Percentiles rank a stretch among this genome's conserved stretches.
These are phyloP conservation scores for Malurus leucopterus DNA, from an alignment of 2,797 vertebrate genomes.

Conservation along the genomic window DNA sequence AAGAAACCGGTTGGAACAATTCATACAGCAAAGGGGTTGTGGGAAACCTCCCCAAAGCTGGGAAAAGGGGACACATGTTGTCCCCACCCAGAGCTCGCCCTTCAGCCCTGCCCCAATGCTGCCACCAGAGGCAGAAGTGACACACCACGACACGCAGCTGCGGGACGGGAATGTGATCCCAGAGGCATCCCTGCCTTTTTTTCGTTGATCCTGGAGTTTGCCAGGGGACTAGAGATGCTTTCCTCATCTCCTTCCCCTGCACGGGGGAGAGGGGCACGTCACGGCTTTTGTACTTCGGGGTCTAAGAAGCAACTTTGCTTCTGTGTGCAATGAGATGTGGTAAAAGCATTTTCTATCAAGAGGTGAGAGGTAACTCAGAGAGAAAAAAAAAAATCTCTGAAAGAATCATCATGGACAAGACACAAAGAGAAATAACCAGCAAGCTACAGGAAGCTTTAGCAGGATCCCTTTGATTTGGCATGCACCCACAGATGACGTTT, in stretches of 20 bases:
- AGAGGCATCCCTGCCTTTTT: not conserved
- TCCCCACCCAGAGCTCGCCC: not conserved
- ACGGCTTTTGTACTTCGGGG: not conserved
- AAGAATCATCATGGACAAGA: not conserved
- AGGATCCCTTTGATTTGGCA: not conserved
- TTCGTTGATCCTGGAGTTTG: rapidly evolving
- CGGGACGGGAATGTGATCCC: not conserved
- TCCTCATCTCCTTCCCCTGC: not conserved
- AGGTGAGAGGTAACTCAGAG: not conserved
- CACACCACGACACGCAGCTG: rapidly evolving
- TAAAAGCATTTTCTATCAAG: not conserved
- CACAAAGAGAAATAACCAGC: not conserved
- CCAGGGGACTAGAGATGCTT: not conserved
- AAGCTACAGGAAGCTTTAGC: not conserved
- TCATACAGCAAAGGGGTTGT: not conserved
- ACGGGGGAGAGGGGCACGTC: not conserved
- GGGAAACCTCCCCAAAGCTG: not conserved
- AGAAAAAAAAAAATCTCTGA: not conserved
- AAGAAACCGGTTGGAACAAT: not conserved
- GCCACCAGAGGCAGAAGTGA: not conserved
- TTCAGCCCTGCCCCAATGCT: not conserved
- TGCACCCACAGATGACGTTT: not conserved
- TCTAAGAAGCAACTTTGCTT: not conserved
- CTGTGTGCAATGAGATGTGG: not conserved
- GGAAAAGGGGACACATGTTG: rapidly evolving